phyloP scores from a whole-genome alignment of 2,888 invertebrate genomes.

The Lithophane semibrunnea region DNA sequence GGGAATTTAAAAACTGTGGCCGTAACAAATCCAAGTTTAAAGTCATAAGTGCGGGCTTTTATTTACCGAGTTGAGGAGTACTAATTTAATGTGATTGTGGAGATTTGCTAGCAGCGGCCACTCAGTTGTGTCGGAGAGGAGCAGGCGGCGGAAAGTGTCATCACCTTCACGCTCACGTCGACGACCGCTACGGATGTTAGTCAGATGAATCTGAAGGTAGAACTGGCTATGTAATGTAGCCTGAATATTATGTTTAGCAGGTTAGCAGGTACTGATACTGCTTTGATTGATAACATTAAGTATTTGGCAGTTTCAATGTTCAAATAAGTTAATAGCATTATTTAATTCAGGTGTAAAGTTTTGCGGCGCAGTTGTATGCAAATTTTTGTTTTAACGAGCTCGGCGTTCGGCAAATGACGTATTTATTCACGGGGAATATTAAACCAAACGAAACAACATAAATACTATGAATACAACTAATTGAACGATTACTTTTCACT shows the following conservation, averaged over 20 bases:
- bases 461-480: not conserved
- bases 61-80: constrained; percentile 5
- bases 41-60: not conserved
- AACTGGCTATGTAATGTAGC: not conserved
- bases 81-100: not conserved
- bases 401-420: not conserved
- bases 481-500: not conserved
- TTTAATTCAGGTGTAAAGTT: not conserved
- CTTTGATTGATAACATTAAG: not conserved
- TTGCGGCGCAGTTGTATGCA: constrained; percentile 10
- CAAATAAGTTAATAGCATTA: not conserved
- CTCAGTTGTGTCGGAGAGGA: not conserved
- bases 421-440: not conserved
- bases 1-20: constrained; percentile 9
- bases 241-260: not conserved
- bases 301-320: not conserved
- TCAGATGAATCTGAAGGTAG: not conserved
- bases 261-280: not conserved
- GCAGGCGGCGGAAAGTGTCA: not conserved
- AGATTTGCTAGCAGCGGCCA: constrained; percentile 13
- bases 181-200: not conserved
- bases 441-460: not conserved
- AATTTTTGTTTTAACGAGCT: constrained; percentile 10
- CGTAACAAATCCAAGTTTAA: constrained; percentile 3
- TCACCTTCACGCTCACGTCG: not conserved